These are phyloP conservation scores for Ellobium chinense DNA, from an alignment of 2,888 invertebrate genomes.

Conservation along the genomic window DNA sequence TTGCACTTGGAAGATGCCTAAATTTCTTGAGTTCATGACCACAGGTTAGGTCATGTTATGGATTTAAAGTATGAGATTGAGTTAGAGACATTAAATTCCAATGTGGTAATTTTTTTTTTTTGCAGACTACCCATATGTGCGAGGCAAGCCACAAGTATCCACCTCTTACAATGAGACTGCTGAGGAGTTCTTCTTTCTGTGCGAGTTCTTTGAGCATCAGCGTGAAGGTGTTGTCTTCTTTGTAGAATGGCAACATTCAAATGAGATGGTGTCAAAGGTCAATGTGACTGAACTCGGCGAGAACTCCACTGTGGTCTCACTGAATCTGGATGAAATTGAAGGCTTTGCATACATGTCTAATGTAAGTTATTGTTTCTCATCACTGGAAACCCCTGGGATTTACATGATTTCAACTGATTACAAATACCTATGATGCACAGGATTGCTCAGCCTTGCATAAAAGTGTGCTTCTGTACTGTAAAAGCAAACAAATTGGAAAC, in stretches of 20 bases:
- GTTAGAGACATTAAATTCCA: no score
- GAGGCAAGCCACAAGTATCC: slow-evolving; percentile 49
- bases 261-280: not conserved
- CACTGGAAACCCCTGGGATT: no score
- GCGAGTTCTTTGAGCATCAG: slow-evolving; percentile 49
- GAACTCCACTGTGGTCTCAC: slow-evolving; percentile 23
- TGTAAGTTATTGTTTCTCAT: slow-evolving; percentile 24
- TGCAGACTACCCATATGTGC: slow-evolving; percentile 57
- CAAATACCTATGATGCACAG: no score
- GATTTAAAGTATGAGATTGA: no score
- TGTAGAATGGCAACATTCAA: slow-evolving; percentile 51
- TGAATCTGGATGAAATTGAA: slow-evolving; percentile 39
- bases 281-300: slow-evolving; percentile 1
- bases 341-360: slow-evolving; percentile 53
- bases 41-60: no score
- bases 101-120: no score
- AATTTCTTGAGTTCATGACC: no score
- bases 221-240: slow-evolving; percentile 46
- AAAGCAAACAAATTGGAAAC: no score
- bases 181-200: slow-evolving; percentile 49
- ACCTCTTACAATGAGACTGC: slow-evolving; percentile 49
- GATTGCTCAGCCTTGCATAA: no score
- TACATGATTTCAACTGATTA: no score
- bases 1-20: no score
- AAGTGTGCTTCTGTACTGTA: no score